Evolutionary conservation across 1,140 invertebrate species (phyloP), one percentile per base, ranked within the genome.

Genomic region (Fopius arisanus): DNA sequence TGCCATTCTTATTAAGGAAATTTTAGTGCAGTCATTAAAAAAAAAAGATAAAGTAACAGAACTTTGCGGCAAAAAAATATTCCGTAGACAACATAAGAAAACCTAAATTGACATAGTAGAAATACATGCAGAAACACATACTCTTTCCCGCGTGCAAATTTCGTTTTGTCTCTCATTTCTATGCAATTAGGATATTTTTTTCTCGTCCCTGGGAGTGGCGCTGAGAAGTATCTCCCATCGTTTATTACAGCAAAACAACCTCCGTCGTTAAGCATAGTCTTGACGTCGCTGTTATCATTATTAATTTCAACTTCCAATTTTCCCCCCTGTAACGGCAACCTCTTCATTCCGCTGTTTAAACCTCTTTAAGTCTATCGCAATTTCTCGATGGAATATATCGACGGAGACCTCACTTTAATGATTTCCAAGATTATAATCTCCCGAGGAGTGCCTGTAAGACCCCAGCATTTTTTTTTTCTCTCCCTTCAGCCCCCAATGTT

Each of bases 381-480:
- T 82, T 81, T 79, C 79, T 77, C 26, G 54, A 3, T 26, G 7
- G 19, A 59, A 59, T 59, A 59, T 28, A 59, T 59, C 54, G 54
- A 59, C 43, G 43, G 16, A n/a, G n/a, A 59, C 54, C 54, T 59
- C 23, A 26, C 19, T 40, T 75, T 81, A 85, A 83, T 83, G 80
- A 83, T 83, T 85, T 81, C 82, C 81, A 75, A 80, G 81, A 83
- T 83, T 83, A 80, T 85, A 85, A 85, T 85, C 80, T 77, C 77
- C 77, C n/a, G 6, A 21, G 7, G 14, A 40, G 9, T 10, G 59
- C 67, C 23, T 4, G 10, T n/a, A 48, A 48, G 54, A 31, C 63
- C 62, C 28, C 54, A 26, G 26, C 16, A 16, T 65, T 78, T 78
- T 69, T 69, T 76, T n/a, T n/a, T n/a, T n/a, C n/a, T n/a, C n/a